Percentiles rank a stretch among this genome's conserved stretches.
Evolutionary conservation across 2,888 invertebrate genomes (phyloP).

Genomic region (Amblyjoppa proteus): DNA sequence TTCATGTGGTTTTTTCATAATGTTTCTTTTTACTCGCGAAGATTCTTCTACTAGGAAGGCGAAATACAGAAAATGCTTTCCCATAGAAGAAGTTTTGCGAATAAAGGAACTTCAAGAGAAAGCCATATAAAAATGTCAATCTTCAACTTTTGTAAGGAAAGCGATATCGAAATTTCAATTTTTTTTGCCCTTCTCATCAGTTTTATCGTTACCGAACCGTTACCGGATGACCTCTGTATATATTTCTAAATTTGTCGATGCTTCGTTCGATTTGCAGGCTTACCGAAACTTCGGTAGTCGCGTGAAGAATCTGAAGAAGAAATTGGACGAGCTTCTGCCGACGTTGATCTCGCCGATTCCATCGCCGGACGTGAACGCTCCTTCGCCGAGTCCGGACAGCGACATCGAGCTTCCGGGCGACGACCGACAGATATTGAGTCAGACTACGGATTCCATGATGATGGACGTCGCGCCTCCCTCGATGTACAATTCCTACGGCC

Average conservation of each 20-base stretch:
- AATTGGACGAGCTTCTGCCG: slow-evolving; percentile 92
- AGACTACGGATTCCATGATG: slow-evolving; percentile 75
- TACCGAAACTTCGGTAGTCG: slow-evolving; percentile 97
- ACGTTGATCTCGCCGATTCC: slow-evolving; percentile 89
- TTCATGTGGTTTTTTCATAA: too few relatives aligned
- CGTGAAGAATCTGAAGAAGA: slow-evolving; percentile 94
- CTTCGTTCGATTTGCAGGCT: slow-evolving; percentile 88
- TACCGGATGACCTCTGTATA: neutral
- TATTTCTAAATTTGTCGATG: neutral
- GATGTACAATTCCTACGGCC: slow-evolving; percentile 82
- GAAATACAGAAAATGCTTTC: too few relatives aligned
- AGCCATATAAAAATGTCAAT: too few relatives aligned
- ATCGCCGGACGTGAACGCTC: slow-evolving; percentile 88
- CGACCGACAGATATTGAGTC: slow-evolving; percentile 76
- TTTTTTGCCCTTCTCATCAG: too few relatives aligned
- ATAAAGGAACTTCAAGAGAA: too few relatives aligned
- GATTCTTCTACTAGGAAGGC: too few relatives aligned
- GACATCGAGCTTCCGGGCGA: slow-evolving; percentile 91
- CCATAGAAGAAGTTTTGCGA: too few relatives aligned
- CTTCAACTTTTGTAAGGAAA: too few relatives aligned
- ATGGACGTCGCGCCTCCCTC: slow-evolving; percentile 82
- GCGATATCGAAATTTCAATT: too few relatives aligned
- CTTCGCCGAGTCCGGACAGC: slow-evolving; percentile 93
- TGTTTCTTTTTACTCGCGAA: too few relatives aligned
- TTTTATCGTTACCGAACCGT: too few relatives aligned